phyloP scores from a whole-genome alignment of 2,113 vertebrate genomes.

The Turdus rufiventris region DNA sequence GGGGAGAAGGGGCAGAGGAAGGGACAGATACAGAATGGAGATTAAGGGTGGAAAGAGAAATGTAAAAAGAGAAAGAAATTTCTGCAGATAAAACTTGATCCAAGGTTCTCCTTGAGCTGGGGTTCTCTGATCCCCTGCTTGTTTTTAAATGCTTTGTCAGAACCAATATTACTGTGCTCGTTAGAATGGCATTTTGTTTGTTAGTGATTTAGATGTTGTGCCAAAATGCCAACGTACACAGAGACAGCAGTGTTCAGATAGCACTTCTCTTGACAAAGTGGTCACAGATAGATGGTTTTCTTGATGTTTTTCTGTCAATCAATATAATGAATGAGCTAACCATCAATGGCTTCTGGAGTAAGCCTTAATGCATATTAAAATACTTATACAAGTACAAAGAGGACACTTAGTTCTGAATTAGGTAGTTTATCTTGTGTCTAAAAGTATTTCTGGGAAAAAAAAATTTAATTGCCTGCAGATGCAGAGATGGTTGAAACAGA shows the following conservation, averaged over 20 bases:
- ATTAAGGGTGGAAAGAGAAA: neutral
- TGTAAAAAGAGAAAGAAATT: neutral
- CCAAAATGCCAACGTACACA: neutral
- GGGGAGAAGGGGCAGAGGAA: rapidly evolving
- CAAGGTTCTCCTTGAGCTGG: neutral
- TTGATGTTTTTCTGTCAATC: slow-evolving; percentile 30
- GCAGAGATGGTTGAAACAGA: neutral
- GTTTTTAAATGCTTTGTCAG: neutral
- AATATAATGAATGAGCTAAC: slow-evolving; percentile 28
- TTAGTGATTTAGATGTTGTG: slow-evolving; percentile 16
- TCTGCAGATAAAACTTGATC: neutral
- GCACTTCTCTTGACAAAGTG: neutral
- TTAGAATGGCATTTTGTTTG: slow-evolving; percentile 2
- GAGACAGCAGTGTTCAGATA: neutral
- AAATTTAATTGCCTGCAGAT: neutral
- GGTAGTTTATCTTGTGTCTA: neutral
- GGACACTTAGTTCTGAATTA: neutral
- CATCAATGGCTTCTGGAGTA: neutral
- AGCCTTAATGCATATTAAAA: neutral
- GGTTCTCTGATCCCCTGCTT: neutral
- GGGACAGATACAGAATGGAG: too few relatives aligned
- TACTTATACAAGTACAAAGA: neutral
- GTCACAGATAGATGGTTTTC: slow-evolving; percentile 19
- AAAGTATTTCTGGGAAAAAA: neutral
- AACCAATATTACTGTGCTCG: neutral